phyloP scores from a whole-genome alignment of 1,140 invertebrate genomes.

The Pseudachorutes palmiensis region DNA sequence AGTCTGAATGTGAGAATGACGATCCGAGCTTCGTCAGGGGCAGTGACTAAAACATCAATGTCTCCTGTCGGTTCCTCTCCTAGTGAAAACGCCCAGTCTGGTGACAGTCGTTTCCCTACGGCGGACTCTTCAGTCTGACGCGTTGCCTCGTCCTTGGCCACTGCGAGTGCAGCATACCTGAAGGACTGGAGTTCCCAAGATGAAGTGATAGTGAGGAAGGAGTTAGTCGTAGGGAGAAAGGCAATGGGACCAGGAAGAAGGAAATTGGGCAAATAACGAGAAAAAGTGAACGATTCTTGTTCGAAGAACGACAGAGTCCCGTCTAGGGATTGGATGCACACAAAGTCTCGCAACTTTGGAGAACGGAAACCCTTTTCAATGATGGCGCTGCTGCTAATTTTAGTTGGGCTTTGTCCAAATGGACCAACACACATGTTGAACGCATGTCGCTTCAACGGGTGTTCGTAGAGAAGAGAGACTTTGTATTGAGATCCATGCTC shows the following conservation, averaged over 20 bases:
- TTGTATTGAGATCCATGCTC: conserved; percentile 57
- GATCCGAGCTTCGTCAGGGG: conserved; percentile 40
- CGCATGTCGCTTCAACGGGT: conserved; percentile 54
- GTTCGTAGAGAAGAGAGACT: conserved; percentile 55
- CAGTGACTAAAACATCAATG: conserved; percentile 51
- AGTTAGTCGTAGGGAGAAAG: conserved; percentile 67
- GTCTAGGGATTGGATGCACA: conserved; percentile 78
- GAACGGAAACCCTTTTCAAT: background rate
- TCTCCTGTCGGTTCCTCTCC: conserved; percentile 60
- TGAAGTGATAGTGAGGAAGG: conserved; percentile 58
- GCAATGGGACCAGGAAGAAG: conserved; percentile 67
- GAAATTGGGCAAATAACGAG: conserved; percentile 61
- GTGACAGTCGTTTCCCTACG: conserved; percentile 49
- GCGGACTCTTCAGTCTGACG: conserved; percentile 28
- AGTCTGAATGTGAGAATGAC: conserved; percentile 32
- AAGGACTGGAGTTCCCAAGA: conserved; percentile 34
- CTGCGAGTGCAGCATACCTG: conserved; percentile 31
- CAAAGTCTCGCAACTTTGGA: conserved; percentile 57
- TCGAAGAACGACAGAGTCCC: conserved; percentile 76
- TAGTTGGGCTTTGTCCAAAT: conserved; percentile 59
- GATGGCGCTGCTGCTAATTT: background rate
- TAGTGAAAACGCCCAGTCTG: conserved; percentile 67
- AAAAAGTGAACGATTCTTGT: conserved; percentile 73
- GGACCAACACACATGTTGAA: conserved; percentile 63
- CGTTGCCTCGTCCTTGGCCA: conserved; percentile 27